A percentile compares a stretch with the other conserved stretches of the same genome.
phyloP scores from a whole-genome alignment of 2,888 invertebrate genomes.

The Luperina testacea region DNA sequence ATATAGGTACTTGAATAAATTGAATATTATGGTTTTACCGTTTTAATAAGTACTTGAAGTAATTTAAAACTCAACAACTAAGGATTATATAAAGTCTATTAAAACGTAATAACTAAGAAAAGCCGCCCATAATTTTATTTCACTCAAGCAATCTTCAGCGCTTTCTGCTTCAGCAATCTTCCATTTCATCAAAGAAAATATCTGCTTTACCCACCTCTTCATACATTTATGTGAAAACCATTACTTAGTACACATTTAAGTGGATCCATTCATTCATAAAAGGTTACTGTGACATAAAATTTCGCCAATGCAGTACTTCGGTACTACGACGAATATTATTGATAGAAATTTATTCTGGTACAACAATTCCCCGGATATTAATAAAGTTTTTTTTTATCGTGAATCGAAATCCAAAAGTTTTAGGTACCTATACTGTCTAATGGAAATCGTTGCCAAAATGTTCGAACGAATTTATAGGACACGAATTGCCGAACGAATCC shows the following conservation, averaged over 20 bases:
- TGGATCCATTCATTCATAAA: conserved; percentile 65
- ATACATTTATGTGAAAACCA: conserved; percentile 50
- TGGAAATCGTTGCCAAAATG: conserved; percentile 33
- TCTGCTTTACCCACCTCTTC: conserved; percentile 34
- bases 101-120: not conserved
- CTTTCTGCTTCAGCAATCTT: conserved; percentile 21
- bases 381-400: conserved; percentile 10
- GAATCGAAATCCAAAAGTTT: conserved; percentile 12
- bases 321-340: conserved; percentile 20
- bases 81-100: not conserved
- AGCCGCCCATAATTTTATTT: conserved; percentile 17
- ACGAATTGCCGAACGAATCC: conserved; percentile 16
- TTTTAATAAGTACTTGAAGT: not conserved
- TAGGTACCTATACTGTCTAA: conserved; percentile 1
- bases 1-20: not conserved
- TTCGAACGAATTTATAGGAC: conserved; percentile 10
- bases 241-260: conserved; percentile 56
- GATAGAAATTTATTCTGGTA: not conserved
- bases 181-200: conserved; percentile 51
- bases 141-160: not conserved
- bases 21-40: not conserved
- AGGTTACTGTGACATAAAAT: conserved; percentile 57
- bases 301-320: conserved; percentile 38
- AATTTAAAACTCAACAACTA: not conserved
- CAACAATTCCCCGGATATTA: conserved; percentile 7